Evolutionary conservation across 2,113 vertebrate species (phyloP).

Genomic region (Psammodynastes pulverulentus): DNA sequence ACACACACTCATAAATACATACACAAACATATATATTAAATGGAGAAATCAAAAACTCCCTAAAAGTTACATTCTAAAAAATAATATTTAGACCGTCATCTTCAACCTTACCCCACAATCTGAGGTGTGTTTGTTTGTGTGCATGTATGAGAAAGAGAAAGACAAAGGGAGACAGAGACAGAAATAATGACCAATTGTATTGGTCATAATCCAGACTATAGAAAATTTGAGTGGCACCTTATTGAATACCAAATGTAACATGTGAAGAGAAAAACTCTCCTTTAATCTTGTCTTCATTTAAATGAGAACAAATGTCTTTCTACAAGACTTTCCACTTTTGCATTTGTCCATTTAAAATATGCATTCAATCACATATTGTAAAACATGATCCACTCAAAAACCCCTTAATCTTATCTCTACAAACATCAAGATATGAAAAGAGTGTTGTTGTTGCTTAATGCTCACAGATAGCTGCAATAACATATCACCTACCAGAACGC

Average conservation of each 20-base stretch:
- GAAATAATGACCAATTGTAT: conserved; percentile 46
- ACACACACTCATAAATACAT: conserved; percentile 10
- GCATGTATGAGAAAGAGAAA: background rate
- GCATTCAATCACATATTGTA: conserved; percentile 26
- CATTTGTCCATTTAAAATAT: conserved; percentile 29
- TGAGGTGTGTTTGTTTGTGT: background rate
- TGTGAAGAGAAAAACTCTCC: conserved; percentile 48
- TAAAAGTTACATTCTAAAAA: conserved; percentile 53
- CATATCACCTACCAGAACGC: conserved; percentile 84
- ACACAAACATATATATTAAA: conserved; percentile 44
- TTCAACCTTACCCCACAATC: conserved; percentile 29
- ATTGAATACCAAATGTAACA: conserved; percentile 46
- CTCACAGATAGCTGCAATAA: conserved; percentile 50
- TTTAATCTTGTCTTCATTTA: conserved; percentile 32
- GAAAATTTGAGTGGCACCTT: conserved; percentile 46
- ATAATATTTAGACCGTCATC: conserved; percentile 48
- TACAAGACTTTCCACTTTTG: conserved; percentile 31
- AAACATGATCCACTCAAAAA: conserved; percentile 35
- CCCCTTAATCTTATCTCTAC: conserved; percentile 29
- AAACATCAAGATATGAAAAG: conserved; percentile 22
- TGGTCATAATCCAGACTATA: conserved; percentile 53
- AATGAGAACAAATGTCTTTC: conserved; percentile 31
- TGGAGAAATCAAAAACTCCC: conserved; percentile 53
- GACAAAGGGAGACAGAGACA: background rate
- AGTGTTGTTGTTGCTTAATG: conserved; percentile 16